Evolutionary conservation across 1,140 invertebrate species (phyloP).

Genomic region (Saccostrea echinata): DNA sequence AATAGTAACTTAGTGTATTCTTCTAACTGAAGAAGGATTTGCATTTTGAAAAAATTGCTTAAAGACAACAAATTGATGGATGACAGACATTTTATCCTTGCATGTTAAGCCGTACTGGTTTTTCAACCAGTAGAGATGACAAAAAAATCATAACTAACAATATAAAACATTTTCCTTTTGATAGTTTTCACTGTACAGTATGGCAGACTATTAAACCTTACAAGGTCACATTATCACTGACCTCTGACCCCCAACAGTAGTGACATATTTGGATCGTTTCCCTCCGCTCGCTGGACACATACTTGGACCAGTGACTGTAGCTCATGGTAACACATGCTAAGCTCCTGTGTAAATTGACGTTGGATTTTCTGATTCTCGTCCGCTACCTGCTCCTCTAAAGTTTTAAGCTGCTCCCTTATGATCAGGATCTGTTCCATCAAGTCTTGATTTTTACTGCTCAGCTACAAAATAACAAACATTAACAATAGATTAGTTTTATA

Average conservation of each 20-base stretch:
- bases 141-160: too few species aligned
- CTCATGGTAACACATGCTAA: conserved; percentile 75
- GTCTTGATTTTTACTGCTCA: conserved; percentile 69
- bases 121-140: too few species aligned
- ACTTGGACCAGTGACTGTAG: conserved; percentile 75
- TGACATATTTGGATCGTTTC: conserved; percentile 76
- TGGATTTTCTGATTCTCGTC: conserved; percentile 68
- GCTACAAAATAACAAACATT: neutral
- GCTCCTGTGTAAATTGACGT: conserved; percentile 69
- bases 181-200: too few species aligned
- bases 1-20: too few species aligned
- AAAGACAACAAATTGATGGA: too few species aligned
- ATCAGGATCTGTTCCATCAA: conserved; percentile 72
- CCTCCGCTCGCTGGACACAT: conserved; percentile 72
- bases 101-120: too few species aligned
- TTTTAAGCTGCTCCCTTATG: conserved; percentile 69
- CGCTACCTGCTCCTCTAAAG: conserved; percentile 64
- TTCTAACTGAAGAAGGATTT: too few species aligned
- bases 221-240: conserved; percentile 50
- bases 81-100: too few species aligned
- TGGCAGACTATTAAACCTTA: too few species aligned
- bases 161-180: too few species aligned
- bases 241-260: conserved; percentile 72
- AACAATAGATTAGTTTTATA: neutral
- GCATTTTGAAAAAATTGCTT: too few species aligned